These are phyloP conservation scores for Ceramica pisi DNA, from an alignment of 2,888 invertebrate genomes.

Conservation along the genomic window DNA sequence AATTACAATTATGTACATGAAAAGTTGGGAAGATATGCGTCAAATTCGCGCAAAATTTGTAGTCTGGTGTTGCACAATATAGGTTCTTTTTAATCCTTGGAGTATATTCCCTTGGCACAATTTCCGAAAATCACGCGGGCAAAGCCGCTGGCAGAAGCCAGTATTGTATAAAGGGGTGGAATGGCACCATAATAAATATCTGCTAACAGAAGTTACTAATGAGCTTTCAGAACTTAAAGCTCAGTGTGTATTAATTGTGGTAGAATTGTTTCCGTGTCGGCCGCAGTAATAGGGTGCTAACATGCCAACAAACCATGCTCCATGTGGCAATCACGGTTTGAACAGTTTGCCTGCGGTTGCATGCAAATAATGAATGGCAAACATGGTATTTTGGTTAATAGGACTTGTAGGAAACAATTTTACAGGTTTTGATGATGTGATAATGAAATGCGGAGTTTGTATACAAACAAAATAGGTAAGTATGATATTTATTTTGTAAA, in stretches of 20 bases:
- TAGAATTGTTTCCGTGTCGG: constrained; percentile 69
- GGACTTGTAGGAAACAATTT: background rate
- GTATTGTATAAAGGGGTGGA: background rate
- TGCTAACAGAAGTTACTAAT: constrained; percentile 48
- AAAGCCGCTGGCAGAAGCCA: no score
- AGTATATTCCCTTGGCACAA: no score
- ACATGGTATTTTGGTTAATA: constrained; percentile 23
- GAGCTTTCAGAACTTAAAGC: constrained; percentile 64
- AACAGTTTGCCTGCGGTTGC: constrained; percentile 41
- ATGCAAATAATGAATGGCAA: constrained; percentile 15
- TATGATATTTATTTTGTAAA: no score
- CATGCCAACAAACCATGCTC: constrained; percentile 69
- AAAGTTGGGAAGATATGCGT: no score
- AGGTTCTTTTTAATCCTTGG: no score
- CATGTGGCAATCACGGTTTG: constrained; percentile 45
- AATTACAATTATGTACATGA: no score
- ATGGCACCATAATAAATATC: constrained; percentile 19
- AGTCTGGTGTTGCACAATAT: no score
- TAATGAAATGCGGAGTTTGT: constrained; percentile 3
- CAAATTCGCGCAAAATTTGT: no score
- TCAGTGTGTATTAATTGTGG: constrained; percentile 63
- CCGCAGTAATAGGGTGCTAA: constrained; percentile 63
- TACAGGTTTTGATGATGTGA: background rate
- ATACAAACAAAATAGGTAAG: background rate
- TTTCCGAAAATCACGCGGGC: no score